A percentile compares a stretch with the other conserved stretches of the same genome.
Evolutionary conservation across 2,888 invertebrate genomes (phyloP).

Genomic region (Leptinotarsa rubiginosa): DNA sequence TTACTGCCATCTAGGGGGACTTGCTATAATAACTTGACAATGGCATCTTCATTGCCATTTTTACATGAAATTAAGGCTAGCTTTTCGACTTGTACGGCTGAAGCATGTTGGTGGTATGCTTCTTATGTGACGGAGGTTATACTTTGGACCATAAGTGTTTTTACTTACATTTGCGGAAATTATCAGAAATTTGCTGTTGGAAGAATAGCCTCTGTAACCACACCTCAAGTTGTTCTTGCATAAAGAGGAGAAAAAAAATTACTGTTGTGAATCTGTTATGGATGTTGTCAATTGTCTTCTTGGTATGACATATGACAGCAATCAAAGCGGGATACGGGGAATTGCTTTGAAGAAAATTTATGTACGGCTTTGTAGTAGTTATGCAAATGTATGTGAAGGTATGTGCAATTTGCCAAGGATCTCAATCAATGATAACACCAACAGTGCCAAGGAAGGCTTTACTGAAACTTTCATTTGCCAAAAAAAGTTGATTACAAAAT

Average conservation of each 20-base stretch:
- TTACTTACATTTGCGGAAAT: slow-evolving; percentile 48
- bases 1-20: slow-evolving; percentile 51
- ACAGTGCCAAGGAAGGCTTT: no score
- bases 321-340: background rate
- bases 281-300: slow-evolving; percentile 27
- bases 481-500: no score
- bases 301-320: slow-evolving; percentile 23
- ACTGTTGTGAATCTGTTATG: slow-evolving; percentile 22
- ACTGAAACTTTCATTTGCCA: no score
- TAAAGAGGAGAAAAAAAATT: slow-evolving; percentile 17
- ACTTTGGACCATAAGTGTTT: slow-evolving; percentile 47
- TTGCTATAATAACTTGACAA: slow-evolving; percentile 53
- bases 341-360: background rate
- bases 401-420: no score
- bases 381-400: no score
- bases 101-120: slow-evolving; percentile 49
- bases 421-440: no score
- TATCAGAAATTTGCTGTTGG: slow-evolving; percentile 47
- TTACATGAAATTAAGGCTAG: slow-evolving; percentile 55
- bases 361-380: background rate
- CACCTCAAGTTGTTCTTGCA: slow-evolving; percentile 48
- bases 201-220: slow-evolving; percentile 44
- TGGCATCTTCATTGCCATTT: slow-evolving; percentile 57
- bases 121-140: slow-evolving; percentile 52
- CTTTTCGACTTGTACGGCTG: slow-evolving; percentile 51